These are phyloP conservation scores for Emydoidea blandingii DNA, from an alignment of 2,797 vertebrate genomes.

Conservation along the genomic window DNA sequence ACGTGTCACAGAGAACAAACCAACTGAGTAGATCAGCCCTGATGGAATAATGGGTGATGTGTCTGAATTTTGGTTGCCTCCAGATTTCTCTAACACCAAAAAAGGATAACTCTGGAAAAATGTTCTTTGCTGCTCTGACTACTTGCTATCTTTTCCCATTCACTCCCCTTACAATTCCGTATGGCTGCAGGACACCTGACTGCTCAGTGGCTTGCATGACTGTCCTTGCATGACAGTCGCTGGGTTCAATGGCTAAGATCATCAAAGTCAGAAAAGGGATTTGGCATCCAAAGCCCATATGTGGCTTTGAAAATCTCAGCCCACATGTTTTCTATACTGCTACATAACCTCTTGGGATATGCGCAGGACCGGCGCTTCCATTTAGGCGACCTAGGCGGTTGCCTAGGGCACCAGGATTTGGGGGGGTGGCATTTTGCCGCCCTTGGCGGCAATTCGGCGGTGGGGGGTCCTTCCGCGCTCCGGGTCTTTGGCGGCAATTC, in stretches of 20 bases:
- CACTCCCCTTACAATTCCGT: neutral
- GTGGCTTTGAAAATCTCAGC: neutral
- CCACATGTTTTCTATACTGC: neutral
- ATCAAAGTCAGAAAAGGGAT: fast-evolving
- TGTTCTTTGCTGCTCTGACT: neutral
- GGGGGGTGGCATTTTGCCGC: too few species aligned
- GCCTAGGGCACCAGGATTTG: too few species aligned
- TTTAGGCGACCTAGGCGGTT: too few species aligned
- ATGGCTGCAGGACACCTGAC: neutral
- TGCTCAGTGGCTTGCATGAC: neutral
- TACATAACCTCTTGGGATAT: neutral
- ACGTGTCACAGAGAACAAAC: neutral
- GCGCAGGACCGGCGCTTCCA: too few species aligned
- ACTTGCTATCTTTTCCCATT: slow-evolving; percentile 8
- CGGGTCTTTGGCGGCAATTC: too few species aligned
- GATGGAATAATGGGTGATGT: neutral
- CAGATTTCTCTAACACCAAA: neutral
- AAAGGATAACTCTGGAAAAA: neutral
- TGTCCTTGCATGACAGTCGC: fast-evolving
- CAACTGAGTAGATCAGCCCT: neutral
- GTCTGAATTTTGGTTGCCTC: neutral
- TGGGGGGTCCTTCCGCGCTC: too few species aligned
- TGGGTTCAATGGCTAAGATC: fast-evolving
- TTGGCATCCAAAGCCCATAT: fast-evolving
- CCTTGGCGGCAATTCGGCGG: too few species aligned